These are phyloP conservation scores for Cepaea nemoralis DNA, from an alignment of 1,140 invertebrate species.

Conservation along the genomic window DNA sequence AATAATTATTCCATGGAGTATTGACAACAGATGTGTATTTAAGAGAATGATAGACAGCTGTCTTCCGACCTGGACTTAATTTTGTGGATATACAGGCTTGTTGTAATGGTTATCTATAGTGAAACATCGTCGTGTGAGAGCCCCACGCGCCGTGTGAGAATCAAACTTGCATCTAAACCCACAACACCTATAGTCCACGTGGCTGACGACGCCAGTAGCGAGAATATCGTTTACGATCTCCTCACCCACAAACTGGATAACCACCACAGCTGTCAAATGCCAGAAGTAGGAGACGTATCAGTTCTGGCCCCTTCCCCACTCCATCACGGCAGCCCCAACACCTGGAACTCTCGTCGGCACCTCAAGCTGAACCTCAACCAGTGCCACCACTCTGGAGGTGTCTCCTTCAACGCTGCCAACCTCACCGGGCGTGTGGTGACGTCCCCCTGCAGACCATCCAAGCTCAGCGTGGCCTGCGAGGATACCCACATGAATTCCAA, in stretches of 20 bases:
- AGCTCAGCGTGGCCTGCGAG: background rate
- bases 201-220: slow-evolving; percentile 1
- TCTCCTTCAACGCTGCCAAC: slow-evolving; percentile 32
- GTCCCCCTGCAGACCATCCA: background rate
- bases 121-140: slow-evolving; percentile 15
- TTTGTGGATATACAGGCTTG: background rate
- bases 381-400: slow-evolving; percentile 28
- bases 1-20: background rate
- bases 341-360: slow-evolving; percentile 42
- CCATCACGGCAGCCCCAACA: slow-evolving; percentile 19
- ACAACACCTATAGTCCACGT: background rate
- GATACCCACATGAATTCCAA: slow-evolving; percentile 35
- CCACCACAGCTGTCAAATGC: slow-evolving; percentile 49
- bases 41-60: background rate
- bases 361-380: slow-evolving; percentile 45
- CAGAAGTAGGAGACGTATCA: slow-evolving; percentile 62
- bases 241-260: slow-evolving; percentile 16
- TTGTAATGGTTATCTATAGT: slow-evolving; percentile 26
- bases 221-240: slow-evolving; percentile 16
- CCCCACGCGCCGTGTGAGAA: slow-evolving; percentile 5
- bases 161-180: slow-evolving; percentile 1
- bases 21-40: background rate
- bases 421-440: background rate
- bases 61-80: background rate
- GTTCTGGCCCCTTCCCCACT: slow-evolving; percentile 47